Evolutionary conservation across 2,113 vertebrate genomes (phyloP).

Genomic region (Neotragus moschatus): DNA sequence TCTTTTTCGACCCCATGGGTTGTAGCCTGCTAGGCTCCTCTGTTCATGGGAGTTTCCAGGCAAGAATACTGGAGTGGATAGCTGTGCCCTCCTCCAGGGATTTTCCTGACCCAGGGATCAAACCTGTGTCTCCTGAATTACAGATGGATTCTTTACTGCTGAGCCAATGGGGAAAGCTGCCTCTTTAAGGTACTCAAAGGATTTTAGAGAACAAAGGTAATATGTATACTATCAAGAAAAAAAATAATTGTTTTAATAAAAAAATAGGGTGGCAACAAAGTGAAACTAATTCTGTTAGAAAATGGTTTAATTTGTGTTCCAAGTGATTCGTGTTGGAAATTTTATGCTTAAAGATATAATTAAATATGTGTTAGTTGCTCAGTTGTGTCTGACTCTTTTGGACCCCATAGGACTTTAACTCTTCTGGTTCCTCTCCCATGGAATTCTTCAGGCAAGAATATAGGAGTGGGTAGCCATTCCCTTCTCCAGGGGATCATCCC

Average conservation of each 20-base stretch:
- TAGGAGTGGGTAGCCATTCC: not conserved
- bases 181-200: slow-evolving; percentile 10
- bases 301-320: not conserved
- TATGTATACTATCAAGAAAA: not conserved
- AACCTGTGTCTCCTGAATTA: not conserved
- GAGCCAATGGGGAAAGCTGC: not conserved
- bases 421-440: not conserved
- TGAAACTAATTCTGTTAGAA: slow-evolving; percentile 2
- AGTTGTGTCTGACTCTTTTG: not conserved
- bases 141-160: not conserved
- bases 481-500: not conserved
- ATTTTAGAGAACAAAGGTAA: slow-evolving; percentile 17
- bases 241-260: not conserved
- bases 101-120: not conserved
- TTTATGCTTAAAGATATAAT: not conserved
- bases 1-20: not conserved
- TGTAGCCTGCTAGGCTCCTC: not conserved
- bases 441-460: not conserved
- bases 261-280: not conserved
- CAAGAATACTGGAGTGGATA: not conserved
- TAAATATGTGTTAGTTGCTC: not conserved
- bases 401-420: not conserved
- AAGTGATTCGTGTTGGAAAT: not conserved
- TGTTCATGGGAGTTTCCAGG: not conserved
- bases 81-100: not conserved